Base-by-base conservation (phyloP, 2,113 vertebrate species). In the Lycocorax pyrrhopterus region DNA sequence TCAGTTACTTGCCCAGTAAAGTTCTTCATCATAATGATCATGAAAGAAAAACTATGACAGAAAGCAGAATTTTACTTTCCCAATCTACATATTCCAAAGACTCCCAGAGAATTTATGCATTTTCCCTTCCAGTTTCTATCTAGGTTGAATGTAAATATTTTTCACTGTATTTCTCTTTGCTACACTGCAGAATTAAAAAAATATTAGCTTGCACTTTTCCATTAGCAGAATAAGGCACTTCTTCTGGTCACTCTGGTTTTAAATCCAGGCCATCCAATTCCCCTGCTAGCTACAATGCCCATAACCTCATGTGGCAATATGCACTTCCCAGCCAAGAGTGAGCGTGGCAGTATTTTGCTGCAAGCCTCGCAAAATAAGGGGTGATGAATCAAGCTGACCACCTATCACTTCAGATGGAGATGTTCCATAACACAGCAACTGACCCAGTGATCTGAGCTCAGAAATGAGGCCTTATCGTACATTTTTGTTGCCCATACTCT, bases 391-490 rank as follows among this genome's bases (percentile, higher is more conserved):
- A 82, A 87, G n/a, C 4, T 29, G 30, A 23, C 4, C 33, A 35
- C 9, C 25, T 84, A 14, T 39, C 26, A 59, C 4, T 29, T 59
- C 71, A 63, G 12, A 60, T 49, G 32, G 37, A 85, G 16, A 20
- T 49, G 17, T 17, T 84, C 5, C 25, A 53, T 58, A 77, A 39
- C 1, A 1, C 15, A 76, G 32, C 16, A 60, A 39, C 13, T 20
- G 16, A 66, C 26, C 7, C 2, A 1, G 32, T 33, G 32, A 53
- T 41, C 27, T 80, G 41, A 74, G 16, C 67, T 55, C 22, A 66
- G 29, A 66, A 74, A 47, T 3, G 2, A 32, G 29, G 49, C 3
- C 4, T 37, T 39, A 20, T 16, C 0, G 0, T 29, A 27, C 8
- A 4, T 75, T 72, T 87, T 11, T 79, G 9, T 35, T 78, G 39